Percentiles rank a stretch among this genome's conserved stretches.
Evolutionary conservation across 2,797 vertebrate genomes (phyloP).

Genomic region (Potorous gilbertii): DNA sequence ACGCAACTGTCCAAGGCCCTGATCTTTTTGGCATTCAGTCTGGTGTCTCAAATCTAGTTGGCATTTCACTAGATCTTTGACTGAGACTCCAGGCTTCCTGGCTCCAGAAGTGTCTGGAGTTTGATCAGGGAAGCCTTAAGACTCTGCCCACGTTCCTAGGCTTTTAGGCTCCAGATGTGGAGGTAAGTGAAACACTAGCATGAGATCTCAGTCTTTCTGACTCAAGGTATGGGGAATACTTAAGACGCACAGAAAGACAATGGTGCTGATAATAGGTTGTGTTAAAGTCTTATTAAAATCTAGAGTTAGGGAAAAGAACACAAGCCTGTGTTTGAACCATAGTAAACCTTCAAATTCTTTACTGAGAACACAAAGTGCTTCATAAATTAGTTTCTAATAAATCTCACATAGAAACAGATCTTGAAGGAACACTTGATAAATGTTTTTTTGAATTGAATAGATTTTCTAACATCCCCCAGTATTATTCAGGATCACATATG

Average conservation of each 20-base stretch:
- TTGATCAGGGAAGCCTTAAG: not conserved
- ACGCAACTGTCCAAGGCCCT: not conserved
- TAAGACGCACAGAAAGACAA: not conserved
- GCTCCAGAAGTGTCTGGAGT: not conserved
- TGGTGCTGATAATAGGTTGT: not conserved
- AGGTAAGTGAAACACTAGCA: not conserved
- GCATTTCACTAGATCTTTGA: not conserved
- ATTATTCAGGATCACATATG: not conserved
- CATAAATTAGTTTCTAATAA: not conserved
- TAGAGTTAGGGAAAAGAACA: not conserved
- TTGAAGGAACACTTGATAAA: not conserved
- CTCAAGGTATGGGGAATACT: not conserved
- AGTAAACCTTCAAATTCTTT: not conserved
- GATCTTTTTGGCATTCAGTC: not conserved
- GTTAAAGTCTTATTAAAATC: not conserved
- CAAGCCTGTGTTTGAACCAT: not conserved
- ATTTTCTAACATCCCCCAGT: not conserved
- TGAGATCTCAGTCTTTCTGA: not conserved
- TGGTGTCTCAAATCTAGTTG: not conserved
- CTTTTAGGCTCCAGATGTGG: not conserved
- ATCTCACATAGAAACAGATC: not conserved
- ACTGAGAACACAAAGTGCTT: not conserved
- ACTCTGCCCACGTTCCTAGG: not conserved
- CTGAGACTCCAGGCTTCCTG: not conserved
- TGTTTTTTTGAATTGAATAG: not conserved